Base-by-base conservation (phyloP, 2,113 vertebrate species). In the Prietella phreatophila region DNA sequence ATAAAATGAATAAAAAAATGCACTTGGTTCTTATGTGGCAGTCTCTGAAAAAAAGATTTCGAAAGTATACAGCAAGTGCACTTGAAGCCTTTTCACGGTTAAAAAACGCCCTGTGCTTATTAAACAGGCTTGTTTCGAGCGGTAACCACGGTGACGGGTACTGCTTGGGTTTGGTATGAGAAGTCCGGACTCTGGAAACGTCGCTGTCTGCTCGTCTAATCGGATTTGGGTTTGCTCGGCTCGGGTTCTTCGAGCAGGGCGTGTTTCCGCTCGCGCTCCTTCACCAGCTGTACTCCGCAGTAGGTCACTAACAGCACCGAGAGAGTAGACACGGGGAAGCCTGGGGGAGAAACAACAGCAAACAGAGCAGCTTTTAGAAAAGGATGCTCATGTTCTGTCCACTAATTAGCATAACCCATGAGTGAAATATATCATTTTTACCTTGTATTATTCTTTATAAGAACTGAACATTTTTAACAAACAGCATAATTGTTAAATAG, bases 221-320 rank as follows among this genome's bases (percentile, higher is more conserved):
- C 96, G 0, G 83, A 87, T 93, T 97, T 98, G 33, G 95, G 94
- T 92, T 98, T 98, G 88, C 67, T 93, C 4, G 73, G 89, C 13
- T 97, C 95, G 9, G 93, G 58, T 39, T 97, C 95, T 27, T 97
- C 96, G 84, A 95, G 85, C 7, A 98, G 69, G 8, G 96, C 97
- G 90, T 95, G 93, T 86, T 93, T 71, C 53, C 97, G 92, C 92
- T 99, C 98, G 0, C 94, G 94, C 89, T 99, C 98, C 91, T 99
- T 99, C 90, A 99, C 96, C 92, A 99, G 96, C 94, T 99, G 98
- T 82, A 99, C 95, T 0, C 98, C 98, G 0, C 98, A 99, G 95
- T 99, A 99, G 0, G 98, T 99, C 94, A 99, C 96, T 63, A 98
- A 94, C 88, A 97, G 94, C 92, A 98, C 93, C 1, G 96, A 97